Base-by-base conservation (phyloP, 2,113 vertebrate genomes). In the Pomatostomus ruficeps region DNA sequence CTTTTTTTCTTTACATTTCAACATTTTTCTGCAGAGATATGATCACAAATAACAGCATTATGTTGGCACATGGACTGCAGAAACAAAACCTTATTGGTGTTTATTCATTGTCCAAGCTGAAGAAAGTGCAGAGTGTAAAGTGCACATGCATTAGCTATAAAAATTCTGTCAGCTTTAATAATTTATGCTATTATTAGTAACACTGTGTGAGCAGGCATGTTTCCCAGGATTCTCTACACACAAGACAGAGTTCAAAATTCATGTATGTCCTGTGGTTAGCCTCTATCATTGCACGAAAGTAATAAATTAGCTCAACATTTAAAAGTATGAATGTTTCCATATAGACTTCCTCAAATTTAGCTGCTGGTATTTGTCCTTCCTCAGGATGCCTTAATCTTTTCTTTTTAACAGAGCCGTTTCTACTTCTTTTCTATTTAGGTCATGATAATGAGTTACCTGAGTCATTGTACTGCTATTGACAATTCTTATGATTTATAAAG, bases 401-500 rank as follows among this genome's bases (percentile, higher is more conserved):
- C 29, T 51, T 46, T 82, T 70, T 43, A 46, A 63, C 10, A 67
- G 29, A 91, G 38, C 18, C 43, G 58, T 77, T 88, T 67, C 46
- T 59, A 28, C 58, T 63, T 83, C n/a, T 35, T 74, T 89, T 79
- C 45, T 83, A 71, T 91, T 85, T 94, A 93, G 91, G 93, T 91
- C 94, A 91, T 21, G 59, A 36, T 84, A 96, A 96, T 86, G 75
- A 91, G 67, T 76, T 96, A 95, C 89, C 75, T 91, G 91, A 95
- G 79, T 93, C 88, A 93, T n/a, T 57, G 63, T 75, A 80, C 57
- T 72, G 43, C 48, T 92, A 92, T 78, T 88, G 94, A 94, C 90
- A 90, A 74, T 38, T 22, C 62, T 77, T 74, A 73, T 6, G 23
- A 74, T 93, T 93, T 84, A 91, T 89, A 90, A 96, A 59, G 46